Evolutionary conservation across 2,888 invertebrate genomes (phyloP).

Genomic region (Saturnia japonica): DNA sequence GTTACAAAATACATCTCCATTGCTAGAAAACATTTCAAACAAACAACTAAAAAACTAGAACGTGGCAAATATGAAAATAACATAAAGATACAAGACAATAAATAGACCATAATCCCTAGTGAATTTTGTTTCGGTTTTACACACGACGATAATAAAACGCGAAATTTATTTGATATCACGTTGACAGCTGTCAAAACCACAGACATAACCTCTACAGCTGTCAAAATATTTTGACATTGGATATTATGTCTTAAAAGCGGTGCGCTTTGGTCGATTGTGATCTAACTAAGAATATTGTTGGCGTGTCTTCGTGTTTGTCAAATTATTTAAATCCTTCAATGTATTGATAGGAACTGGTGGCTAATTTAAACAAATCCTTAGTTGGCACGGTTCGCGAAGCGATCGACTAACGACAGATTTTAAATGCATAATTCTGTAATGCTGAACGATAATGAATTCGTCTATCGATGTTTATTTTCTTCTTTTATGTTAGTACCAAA

Average conservation of each 20-base stretch:
- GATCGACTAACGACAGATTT: conserved; percentile 22
- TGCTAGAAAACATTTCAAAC: not conserved
- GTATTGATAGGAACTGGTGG: conserved; percentile 32
- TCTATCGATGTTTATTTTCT: not conserved
- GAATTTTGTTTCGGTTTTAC: not conserved
- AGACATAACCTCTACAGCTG: not conserved
- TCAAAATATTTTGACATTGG: conserved; percentile 11
- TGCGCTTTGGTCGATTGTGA: not conserved
- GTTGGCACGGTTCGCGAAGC: conserved; percentile 30
- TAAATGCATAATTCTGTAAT: not conserved
- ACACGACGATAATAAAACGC: conserved; percentile 4
- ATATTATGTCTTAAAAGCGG: not conserved
- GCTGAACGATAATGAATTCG: not conserved
- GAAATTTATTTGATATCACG: conserved; percentile 1
- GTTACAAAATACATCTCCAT: no score
- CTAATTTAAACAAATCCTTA: conserved; percentile 28
- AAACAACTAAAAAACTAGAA: conserved; percentile 7
- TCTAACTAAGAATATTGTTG: not conserved
- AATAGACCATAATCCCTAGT: conserved; percentile 1
- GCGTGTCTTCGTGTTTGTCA: conserved; percentile 15
- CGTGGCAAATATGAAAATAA: not conserved
- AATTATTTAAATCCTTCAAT: conserved; percentile 34
- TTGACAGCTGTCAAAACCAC: conserved; percentile 10
- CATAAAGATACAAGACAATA: not conserved
- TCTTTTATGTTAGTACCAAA: no score